Evolutionary conservation across 2,113 vertebrate genomes (phyloP), one percentile per base, ranked within the genome.

Genomic region (Glareola pratincola): DNA sequence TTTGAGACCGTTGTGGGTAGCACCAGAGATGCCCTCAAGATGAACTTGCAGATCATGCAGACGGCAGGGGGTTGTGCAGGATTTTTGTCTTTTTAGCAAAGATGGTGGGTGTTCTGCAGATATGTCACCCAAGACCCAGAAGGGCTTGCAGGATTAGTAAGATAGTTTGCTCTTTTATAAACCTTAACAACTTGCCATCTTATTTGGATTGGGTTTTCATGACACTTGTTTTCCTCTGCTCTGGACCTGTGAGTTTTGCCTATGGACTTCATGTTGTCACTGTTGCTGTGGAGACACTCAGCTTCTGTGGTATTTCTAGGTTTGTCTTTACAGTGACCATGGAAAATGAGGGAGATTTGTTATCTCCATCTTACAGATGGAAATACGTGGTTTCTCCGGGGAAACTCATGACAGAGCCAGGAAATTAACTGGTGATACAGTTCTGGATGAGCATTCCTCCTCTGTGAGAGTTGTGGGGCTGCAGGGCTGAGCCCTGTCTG

Each of bases 341-440:
- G 2, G 88, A 92, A 91, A 75, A 87, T 45, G 43, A 87, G 36
- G 27, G 27, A 60, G 82, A 57, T 74, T 92, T 92, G 37, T 90
- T 97, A 95, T 97, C 91, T 78, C 62, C 57, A 50, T 75, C 36
- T 81, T 85, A 63, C 94, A 97, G 80, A 89, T 94, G 91, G 91
- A 92, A 89, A 72, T 87, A 51, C 0, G 3, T 91, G 80, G 83
- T 91, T 96, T 95, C 69, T 93, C 48, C 50, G 37, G 69, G 76
- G 80, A 91, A 95, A 30, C 62, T 64, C 48, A 8, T 89, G 92
- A 89, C 81, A 87, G 80, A 92, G 22, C 10, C 79, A 94, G 88
- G 94, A 96, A 96, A 69, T 78, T 54, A 92, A 66, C 60, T 83
- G 4, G 1, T 85, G 56, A 48, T 87, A 67, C 15, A 43, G 56